A percentile compares a stretch with the other conserved stretches of the same genome.
Evolutionary conservation across 2,888 invertebrate species (phyloP).

Genomic region (Fabriciana adippe): DNA sequence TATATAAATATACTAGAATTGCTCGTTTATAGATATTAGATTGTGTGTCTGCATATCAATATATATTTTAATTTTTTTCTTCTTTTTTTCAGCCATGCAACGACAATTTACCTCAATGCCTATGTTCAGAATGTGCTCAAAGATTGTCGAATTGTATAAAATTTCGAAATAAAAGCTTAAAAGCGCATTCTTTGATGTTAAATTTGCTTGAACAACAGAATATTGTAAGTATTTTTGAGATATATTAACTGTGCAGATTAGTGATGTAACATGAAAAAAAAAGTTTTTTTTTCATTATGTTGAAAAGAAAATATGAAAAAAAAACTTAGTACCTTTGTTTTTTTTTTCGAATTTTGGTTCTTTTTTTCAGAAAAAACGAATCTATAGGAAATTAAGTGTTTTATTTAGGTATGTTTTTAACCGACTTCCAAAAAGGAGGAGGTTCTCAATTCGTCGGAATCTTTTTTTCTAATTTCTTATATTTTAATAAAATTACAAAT

Average conservation of each 20-base stretch:
- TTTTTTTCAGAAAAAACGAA: background rate
- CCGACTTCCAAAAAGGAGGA: too few species aligned
- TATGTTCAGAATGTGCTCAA: slow-evolving; percentile 62
- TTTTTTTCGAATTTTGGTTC: background rate
- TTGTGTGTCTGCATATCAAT: background rate
- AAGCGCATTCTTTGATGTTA: slow-evolving; percentile 53
- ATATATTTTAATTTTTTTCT: background rate
- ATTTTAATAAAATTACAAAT: too few species aligned
- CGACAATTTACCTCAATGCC: slow-evolving; percentile 54
- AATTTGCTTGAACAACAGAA: slow-evolving; percentile 52
- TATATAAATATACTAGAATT: too few species aligned
- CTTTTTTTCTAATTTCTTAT: too few species aligned
- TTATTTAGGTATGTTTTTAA: background rate
- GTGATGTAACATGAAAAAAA: too few species aligned
- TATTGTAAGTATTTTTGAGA: slow-evolving; percentile 50
- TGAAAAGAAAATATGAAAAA: too few species aligned
- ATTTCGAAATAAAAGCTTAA: slow-evolving; percentile 52
- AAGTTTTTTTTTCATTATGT: too few species aligned
- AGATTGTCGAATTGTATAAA: slow-evolving; percentile 49
- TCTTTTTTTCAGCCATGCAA: slow-evolving; percentile 47
- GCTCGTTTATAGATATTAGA: too few species aligned
- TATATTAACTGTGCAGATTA: background rate
- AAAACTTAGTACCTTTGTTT: background rate
- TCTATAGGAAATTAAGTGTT: background rate
- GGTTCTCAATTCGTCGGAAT: too few species aligned